These are phyloP conservation scores for Trichonephila inaurata DNA, from an alignment of 1,140 invertebrate genomes.

Conservation along the genomic window DNA sequence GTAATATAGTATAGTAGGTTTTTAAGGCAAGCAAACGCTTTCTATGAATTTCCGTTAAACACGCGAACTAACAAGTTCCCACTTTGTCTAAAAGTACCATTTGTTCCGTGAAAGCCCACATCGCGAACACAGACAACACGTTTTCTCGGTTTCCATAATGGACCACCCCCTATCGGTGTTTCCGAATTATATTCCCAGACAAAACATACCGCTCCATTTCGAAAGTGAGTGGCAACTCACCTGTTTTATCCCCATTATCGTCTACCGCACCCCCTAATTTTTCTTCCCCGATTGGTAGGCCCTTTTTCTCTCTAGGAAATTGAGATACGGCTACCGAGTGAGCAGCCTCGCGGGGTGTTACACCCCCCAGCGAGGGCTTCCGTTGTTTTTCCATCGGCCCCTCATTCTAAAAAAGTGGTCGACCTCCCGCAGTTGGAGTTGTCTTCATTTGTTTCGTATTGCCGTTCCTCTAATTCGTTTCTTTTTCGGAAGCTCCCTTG, in stretches of 20 bases:
- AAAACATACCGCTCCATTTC: background rate
- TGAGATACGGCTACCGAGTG: conserved; percentile 23
- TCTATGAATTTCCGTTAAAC: too few relatives aligned
- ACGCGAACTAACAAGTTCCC: too few relatives aligned
- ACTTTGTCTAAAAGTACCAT: background rate
- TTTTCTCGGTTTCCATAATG: background rate
- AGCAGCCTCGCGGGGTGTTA: background rate
- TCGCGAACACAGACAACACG: background rate
- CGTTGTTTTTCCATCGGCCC: conserved; percentile 46
- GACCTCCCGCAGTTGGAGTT: conserved; percentile 17
- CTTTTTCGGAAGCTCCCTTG: conserved; percentile 35
- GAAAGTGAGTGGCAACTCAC: background rate
- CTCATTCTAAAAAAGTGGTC: background rate
- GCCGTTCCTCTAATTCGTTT: conserved; percentile 27
- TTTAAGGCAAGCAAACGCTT: too few relatives aligned
- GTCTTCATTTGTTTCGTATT: conserved; percentile 69
- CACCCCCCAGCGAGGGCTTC: conserved; percentile 41
- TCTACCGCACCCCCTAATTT: background rate
- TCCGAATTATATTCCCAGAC: background rate
- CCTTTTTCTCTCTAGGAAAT: conserved; percentile 42
- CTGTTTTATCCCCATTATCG: background rate
- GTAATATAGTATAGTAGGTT: too few relatives aligned
- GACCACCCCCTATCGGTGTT: background rate
- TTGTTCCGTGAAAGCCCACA: background rate
- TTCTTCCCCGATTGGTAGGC: background rate